A percentile compares a stretch with the other conserved stretches of the same genome.
phyloP scores from a whole-genome alignment of 2,797 vertebrate genomes.

The Champsocephalus esox region DNA sequence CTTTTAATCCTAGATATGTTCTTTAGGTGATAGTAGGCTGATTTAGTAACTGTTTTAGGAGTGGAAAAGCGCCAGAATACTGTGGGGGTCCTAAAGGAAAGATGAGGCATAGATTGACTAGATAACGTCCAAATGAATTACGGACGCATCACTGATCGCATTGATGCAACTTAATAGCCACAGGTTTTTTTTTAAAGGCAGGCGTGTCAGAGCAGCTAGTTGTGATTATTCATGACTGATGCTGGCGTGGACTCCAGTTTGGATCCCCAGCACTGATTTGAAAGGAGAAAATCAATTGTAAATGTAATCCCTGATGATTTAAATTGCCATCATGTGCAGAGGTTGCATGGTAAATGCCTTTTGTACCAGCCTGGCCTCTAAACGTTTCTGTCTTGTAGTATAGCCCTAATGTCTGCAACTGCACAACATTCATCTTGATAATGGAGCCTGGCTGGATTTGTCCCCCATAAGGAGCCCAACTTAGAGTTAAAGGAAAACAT shows the following conservation, averaged over 20 bases:
- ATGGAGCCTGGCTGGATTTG: slow-evolving; percentile 66
- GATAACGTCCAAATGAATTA: slow-evolving; percentile 2
- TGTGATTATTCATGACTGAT: slow-evolving; percentile 59
- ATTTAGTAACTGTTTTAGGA: too few species aligned
- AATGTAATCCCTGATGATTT: slow-evolving; percentile 35
- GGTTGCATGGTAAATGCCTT: slow-evolving; percentile 48
- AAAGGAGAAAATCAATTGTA: slow-evolving; percentile 34
- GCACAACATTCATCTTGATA: slow-evolving; percentile 73
- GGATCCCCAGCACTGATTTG: slow-evolving; percentile 29
- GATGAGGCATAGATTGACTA: neutral
- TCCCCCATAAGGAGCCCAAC: slow-evolving; percentile 69
- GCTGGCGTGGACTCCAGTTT: slow-evolving; percentile 73
- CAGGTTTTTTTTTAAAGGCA: slow-evolving; percentile 9
- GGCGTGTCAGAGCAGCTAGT: neutral
- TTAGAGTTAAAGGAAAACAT: slow-evolving; percentile 82
- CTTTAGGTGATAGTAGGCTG: too few species aligned
- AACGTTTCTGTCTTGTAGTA: slow-evolving; percentile 65
- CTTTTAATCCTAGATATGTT: too few species aligned
- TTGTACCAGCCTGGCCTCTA: slow-evolving; percentile 57
- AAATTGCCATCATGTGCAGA: slow-evolving; percentile 37
- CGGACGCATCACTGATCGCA: slow-evolving; percentile 9
- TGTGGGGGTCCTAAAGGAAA: slow-evolving; percentile 5
- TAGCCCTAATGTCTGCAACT: slow-evolving; percentile 58
- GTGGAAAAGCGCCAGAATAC: neutral
- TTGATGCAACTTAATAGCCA: slow-evolving; percentile 3